Conservation (phyloP, 2,888 invertebrate species). For the Gisinianus flammeolus region DNA sequence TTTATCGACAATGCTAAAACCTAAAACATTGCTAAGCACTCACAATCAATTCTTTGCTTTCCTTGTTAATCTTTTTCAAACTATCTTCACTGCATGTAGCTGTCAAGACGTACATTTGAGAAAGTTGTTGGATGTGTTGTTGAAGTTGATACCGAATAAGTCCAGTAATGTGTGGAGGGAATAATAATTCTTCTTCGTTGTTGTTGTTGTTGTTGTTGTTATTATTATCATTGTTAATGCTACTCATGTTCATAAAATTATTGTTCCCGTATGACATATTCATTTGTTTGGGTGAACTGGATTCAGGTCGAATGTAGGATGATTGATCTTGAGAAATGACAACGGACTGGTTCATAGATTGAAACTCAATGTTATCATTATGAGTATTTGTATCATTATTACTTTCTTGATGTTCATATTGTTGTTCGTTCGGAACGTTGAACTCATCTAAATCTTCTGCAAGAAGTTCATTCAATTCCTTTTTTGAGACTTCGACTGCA, state of each 20-base stretch:
- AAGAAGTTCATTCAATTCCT: slow-evolving; percentile 82
- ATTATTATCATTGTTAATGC: no score
- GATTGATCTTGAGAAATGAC: background rate
- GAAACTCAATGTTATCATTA: no score
- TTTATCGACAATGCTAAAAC: slow-evolving; percentile 18
- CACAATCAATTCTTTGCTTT: slow-evolving; percentile 38
- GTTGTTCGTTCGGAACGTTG: background rate
- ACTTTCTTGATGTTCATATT: background rate
- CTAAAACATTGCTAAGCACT: no score
- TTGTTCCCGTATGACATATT: no score
- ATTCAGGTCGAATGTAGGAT: no score
- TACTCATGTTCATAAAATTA: no score
- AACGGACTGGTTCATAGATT: no score
- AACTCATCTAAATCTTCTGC: slow-evolving; percentile 76
- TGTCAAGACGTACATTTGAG: slow-evolving; percentile 64
- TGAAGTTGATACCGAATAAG: slow-evolving; percentile 76
- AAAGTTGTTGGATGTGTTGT: slow-evolving; percentile 83
- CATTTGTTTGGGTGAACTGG: no score
- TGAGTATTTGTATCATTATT: background rate
- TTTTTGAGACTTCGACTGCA: slow-evolving; percentile 81
- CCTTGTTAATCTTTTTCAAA: slow-evolving; percentile 38
- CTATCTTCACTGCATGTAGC: slow-evolving; percentile 37
- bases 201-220: no score
- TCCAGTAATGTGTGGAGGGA: slow-evolving; percentile 63
- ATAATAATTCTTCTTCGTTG: slow-evolving; percentile 12